phyloP scores from a whole-genome alignment of 2,888 invertebrate species.

The Sarcophaga variegata region DNA sequence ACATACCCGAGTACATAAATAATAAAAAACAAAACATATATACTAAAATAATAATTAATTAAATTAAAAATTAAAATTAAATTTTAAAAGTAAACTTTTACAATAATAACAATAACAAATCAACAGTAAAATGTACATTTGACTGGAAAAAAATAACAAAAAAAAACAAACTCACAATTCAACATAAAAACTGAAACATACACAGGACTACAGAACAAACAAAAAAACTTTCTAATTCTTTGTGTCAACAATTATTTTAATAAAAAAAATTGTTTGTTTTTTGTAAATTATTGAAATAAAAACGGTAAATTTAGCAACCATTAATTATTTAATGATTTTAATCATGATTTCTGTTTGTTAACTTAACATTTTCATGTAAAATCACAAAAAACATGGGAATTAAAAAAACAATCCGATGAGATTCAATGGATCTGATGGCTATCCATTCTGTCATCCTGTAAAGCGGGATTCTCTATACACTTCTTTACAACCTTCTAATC shows the following conservation, averaged over 20 bases:
- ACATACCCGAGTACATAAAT: not conserved
- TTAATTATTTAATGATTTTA: too few species aligned
- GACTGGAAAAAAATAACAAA: conserved; percentile 1
- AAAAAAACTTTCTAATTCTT: not conserved
- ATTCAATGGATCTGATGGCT: too few species aligned
- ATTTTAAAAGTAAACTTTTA: conserved; percentile 10
- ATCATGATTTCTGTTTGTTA: too few species aligned
- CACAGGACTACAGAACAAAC: conserved; percentile 19
- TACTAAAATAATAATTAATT: conserved; percentile 43
- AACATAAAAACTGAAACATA: conserved; percentile 11
- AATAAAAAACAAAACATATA: conserved; percentile 2
- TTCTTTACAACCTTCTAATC: too few species aligned
- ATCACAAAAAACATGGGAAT: too few species aligned
- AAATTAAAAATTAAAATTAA: conserved; percentile 55
- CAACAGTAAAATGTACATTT: not conserved
- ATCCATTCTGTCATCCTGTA: too few species aligned
- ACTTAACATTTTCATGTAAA: too few species aligned
- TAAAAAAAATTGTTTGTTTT: not conserved
- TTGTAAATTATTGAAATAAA: too few species aligned
- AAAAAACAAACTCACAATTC: not conserved
- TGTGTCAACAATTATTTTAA: conserved; percentile 20
- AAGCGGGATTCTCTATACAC: too few species aligned
- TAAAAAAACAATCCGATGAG: too few species aligned
- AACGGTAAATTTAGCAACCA: too few species aligned
- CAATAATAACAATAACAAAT: conserved; percentile 23